Percentiles rank a stretch among this genome's conserved stretches.
These are phyloP conservation scores for Drosophila neocordata DNA, from an alignment of 1,140 invertebrate genomes.

Conservation along the genomic window DNA sequence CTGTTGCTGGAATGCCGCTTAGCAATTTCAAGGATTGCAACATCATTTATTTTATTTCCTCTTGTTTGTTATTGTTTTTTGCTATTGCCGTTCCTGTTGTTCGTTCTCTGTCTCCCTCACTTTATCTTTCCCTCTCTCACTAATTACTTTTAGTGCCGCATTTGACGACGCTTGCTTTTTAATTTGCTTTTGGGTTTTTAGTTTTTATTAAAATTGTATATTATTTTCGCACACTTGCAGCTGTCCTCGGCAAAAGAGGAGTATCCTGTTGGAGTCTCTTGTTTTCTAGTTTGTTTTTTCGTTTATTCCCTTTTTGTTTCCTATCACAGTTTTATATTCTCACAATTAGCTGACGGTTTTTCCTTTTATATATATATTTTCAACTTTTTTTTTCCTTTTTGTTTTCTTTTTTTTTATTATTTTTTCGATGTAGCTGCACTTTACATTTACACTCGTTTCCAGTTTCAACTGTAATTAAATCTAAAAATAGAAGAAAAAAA, in stretches of 20 bases:
- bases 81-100: conserved; percentile 1
- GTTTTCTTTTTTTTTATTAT: conserved; percentile 8
- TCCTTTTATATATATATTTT: conserved; percentile 14
- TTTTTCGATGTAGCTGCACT: conserved; percentile 20
- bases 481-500: conserved; percentile 16
- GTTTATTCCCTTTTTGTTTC: conserved; percentile 43
- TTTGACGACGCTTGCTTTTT: conserved; percentile 67
- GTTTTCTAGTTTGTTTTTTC: conserved; percentile 24
- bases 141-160: conserved; percentile 76
- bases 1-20: conserved; percentile 58
- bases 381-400: conserved; percentile 13
- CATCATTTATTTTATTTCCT: conserved; percentile 75
- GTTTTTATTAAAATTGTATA: conserved; percentile 79
- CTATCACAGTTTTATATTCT: conserved; percentile 69
- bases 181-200: conserved; percentile 70
- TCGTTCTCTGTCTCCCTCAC: neutral
- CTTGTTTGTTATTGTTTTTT: conserved; percentile 41
- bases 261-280: conserved; percentile 9
- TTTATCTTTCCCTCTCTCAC: conserved; percentile 33
- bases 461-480: conserved; percentile 63
- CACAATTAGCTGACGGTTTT: conserved; percentile 48
- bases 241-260: conserved; percentile 14
- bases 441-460: conserved; percentile 24
- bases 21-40: conserved; percentile 82
- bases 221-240: conserved; percentile 42